Conservation (phyloP, 2,797 vertebrate genomes). For the Protonibea diacanthus region DNA sequence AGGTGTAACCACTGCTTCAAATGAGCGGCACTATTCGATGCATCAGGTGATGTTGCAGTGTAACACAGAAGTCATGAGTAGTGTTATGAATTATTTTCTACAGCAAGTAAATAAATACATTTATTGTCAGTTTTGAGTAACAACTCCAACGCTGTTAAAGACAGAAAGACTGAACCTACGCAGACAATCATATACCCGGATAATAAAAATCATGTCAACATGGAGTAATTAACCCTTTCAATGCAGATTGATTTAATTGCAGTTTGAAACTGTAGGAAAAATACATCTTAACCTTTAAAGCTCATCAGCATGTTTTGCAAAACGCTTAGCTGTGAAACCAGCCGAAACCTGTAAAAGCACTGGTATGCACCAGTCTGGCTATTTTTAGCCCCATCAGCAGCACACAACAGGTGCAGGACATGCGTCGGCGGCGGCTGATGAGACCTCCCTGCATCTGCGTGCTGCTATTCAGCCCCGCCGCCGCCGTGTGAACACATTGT, state of each 20-base stretch:
- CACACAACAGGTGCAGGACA: constrained; percentile 71
- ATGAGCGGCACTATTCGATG: too few relatives aligned
- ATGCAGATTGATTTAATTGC: too few relatives aligned
- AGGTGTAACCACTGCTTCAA: too few relatives aligned
- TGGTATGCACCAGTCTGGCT: constrained; percentile 44
- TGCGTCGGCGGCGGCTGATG: constrained; percentile 34
- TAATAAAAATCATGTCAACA: neutral
- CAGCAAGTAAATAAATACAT: too few relatives aligned
- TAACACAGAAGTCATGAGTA: too few relatives aligned
- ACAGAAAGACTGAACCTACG: too few relatives aligned
- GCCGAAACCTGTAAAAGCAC: neutral
- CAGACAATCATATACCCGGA: neutral
- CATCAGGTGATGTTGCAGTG: too few relatives aligned
- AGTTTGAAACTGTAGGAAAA: too few relatives aligned
- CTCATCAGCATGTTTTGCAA: neutral
- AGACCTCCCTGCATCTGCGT: constrained; percentile 72
- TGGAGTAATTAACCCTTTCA: neutral
- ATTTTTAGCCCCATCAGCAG: constrained; percentile 53
- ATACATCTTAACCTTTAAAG: neutral
- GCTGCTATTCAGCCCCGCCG: constrained; percentile 60
- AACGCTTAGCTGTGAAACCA: neutral
- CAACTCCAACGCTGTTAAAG: too few relatives aligned
- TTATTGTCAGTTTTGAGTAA: too few relatives aligned
- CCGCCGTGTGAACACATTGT: constrained; percentile 75
- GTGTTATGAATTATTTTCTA: too few relatives aligned